phyloP scores from a whole-genome alignment of 2,113 vertebrate genomes.

The Sisor rabdophorus region DNA sequence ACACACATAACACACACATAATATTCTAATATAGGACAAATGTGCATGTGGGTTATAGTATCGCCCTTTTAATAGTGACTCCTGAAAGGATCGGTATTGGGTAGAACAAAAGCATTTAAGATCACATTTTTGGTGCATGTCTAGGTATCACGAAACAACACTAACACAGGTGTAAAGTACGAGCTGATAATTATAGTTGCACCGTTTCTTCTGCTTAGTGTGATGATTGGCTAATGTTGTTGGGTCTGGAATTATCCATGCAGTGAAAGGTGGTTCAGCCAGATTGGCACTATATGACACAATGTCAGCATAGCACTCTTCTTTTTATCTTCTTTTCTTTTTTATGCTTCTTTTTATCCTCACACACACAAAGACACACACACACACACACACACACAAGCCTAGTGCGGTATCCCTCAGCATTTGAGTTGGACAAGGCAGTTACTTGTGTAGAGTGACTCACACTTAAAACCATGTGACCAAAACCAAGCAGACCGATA shows the following conservation, averaged over 20 bases:
- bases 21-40: conserved; percentile 42
- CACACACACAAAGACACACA: conserved; percentile 7
- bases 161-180: background rate
- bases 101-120: background rate
- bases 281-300: conserved; percentile 28
- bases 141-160: background rate
- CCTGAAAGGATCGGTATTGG: background rate
- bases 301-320: conserved; percentile 21
- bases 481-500: background rate
- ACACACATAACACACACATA: conserved; percentile 15
- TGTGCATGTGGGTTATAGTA: conserved; percentile 39
- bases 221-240: conserved; percentile 9
- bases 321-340: too few relatives aligned
- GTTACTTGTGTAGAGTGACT: background rate
- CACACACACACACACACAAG: conserved; percentile 16
- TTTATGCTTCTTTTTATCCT: background rate
- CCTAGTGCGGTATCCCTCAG: conserved; percentile 13
- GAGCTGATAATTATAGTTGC: background rate
- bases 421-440: background rate
- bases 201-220: background rate
- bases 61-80: conserved; percentile 22
- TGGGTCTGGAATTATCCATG: conserved; percentile 23
- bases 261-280: conserved; percentile 25
- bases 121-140: background rate
- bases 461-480: background rate